Conservation (phyloP, 2,113 vertebrate species). For the Etheostoma cragini region DNA sequence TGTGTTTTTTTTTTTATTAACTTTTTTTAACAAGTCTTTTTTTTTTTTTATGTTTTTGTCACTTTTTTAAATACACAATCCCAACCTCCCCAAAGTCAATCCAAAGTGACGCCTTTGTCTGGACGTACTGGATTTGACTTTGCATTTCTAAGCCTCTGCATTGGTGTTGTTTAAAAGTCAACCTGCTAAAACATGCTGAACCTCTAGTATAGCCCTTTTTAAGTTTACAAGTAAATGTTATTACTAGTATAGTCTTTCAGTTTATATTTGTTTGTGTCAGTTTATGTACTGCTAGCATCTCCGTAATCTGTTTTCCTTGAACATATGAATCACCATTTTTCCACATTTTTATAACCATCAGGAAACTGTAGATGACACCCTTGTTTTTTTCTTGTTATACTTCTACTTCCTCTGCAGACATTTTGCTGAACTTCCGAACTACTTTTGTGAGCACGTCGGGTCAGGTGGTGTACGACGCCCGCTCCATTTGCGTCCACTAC, state of each 20-base stretch:
- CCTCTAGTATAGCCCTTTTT: background rate
- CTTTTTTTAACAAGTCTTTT: no score
- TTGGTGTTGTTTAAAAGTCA: background rate
- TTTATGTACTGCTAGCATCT: background rate
- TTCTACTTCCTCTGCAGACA: conserved; percentile 76
- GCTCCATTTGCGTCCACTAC: conserved; percentile 88
- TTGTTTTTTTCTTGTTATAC: background rate
- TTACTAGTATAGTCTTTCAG: background rate
- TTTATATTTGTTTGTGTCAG: background rate
- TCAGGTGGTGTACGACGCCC: conserved; percentile 88
- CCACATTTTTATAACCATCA: no score
- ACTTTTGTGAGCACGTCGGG: conserved; percentile 89
- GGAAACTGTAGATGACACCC: background rate
- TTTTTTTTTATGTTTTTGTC: no score
- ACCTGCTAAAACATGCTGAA: background rate
- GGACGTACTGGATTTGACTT: background rate
- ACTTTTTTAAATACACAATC: no score
- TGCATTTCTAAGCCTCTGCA: background rate
- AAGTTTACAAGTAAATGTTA: background rate
- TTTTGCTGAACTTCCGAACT: conserved; percentile 87
- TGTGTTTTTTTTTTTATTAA: no score
- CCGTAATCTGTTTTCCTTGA: background rate
- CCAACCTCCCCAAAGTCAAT: no score
- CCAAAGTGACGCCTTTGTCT: no score
- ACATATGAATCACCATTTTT: background rate